phyloP scores from a whole-genome alignment of 37 sponge, comb jelly and placozoan species.

The Agelas oroides region DNA sequence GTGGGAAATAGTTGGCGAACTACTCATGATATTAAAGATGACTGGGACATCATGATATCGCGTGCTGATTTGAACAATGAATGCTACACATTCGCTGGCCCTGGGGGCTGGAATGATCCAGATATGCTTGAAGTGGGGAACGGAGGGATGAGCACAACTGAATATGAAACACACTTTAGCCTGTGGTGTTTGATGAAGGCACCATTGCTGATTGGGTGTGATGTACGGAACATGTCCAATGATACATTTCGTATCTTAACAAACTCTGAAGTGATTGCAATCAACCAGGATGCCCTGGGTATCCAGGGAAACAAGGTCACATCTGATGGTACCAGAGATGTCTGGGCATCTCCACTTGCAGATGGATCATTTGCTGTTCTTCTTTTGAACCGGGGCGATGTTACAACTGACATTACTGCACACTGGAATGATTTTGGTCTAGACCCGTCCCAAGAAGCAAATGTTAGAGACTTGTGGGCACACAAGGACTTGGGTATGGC shows the following conservation, averaged over 20 bases:
- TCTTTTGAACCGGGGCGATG: conserved; percentile 63
- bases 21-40: conserved; percentile 75
- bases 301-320: conserved; percentile 73
- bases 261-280: conserved; percentile 86
- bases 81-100: conserved; percentile 72
- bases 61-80: conserved; percentile 62
- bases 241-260: conserved; percentile 80
- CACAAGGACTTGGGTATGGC: conserved; percentile 59
- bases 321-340: conserved; percentile 47
- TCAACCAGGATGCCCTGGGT: conserved; percentile 84
- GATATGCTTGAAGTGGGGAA: conserved; percentile 93
- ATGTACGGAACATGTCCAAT: conserved; percentile 59
- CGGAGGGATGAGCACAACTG: conserved; percentile 76
- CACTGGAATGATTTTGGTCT: conserved; percentile 55
- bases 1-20: conserved; percentile 96
- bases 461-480: conserved; percentile 80
- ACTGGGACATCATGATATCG: conserved; percentile 74
- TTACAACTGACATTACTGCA: conserved; percentile 36
- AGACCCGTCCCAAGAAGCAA: background rate
- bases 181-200: conserved; percentile 88
- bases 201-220: conserved; percentile 88
- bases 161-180: conserved; percentile 86
- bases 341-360: conserved; percentile 76
- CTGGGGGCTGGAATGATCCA: conserved; percentile 91
- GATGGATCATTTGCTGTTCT: conserved; percentile 55